Evolutionary conservation across 1,140 invertebrate species (phyloP), one percentile per base, ranked within the genome.

Genomic region (Ctenoplectra terminalis): DNA sequence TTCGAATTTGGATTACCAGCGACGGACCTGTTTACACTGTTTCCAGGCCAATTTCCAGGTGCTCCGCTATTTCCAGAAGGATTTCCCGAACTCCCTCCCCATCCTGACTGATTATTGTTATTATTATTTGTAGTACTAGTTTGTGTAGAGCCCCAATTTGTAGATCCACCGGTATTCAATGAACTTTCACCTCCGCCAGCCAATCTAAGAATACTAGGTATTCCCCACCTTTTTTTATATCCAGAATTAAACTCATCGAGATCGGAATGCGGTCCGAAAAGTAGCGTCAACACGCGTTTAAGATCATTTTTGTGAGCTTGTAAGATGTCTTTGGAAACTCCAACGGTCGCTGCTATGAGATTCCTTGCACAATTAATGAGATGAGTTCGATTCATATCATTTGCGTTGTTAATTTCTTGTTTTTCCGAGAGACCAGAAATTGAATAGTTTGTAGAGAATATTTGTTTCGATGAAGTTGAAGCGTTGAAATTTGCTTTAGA

Each of bases 111-210:
- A 46, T 91, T 92, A 31, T 87, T 93, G 86, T 96, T 96, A 90
- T 96, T 96, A 82, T 95, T 95, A 89, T 94, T 95, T 74, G 95
- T 91, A 86, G 94, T 94, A 89, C 95, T 95, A 75, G 95, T 94
- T 84, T 96, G 96, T 56, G 96, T 95, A 64, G 96, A 95, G 60
- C 96, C 96, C 96, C 96, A 97, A 79, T 96, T 96, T n/a, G 95
- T 93, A 54, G 95, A 95, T 72, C 91, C 92, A 71, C 95, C 95
- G 86, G 95, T 96, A 90, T 96, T 97, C 64, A 97, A 94, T 34
- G 96, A 97, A 92, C 95, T 97, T 91, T 97, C 97, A 52, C 97
- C 97, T 37, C 97, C 97, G 61, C 97, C 97, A 60, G 94, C 93
- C n/a, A 97, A 93, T 43, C 72, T 96, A 34, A 94, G 80, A 96